A percentile compares a stretch with the other conserved stretches of the same genome.
phyloP scores from a whole-genome alignment of 2,797 vertebrate species.

The Vireo griseus region DNA sequence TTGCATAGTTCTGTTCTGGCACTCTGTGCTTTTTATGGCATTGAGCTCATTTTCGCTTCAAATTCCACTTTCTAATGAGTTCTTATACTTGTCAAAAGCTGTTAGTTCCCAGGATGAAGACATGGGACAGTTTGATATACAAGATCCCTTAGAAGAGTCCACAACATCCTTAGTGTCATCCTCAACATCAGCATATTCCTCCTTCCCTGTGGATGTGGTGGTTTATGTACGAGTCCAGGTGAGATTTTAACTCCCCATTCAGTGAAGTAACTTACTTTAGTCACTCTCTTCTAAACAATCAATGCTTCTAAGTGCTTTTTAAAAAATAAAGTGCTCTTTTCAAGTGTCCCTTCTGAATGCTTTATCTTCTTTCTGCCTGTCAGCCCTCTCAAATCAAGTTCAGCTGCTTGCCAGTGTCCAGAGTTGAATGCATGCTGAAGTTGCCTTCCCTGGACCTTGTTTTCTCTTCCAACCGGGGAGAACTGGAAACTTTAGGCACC shows the following conservation, averaged over 20 bases:
- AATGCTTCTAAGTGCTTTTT: not conserved
- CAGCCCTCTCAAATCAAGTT: slow-evolving; percentile 99
- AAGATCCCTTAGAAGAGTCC: slow-evolving; percentile 93
- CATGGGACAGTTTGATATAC: slow-evolving; percentile 93
- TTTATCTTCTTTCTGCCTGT: not conserved
- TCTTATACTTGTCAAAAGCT: slow-evolving; percentile 72
- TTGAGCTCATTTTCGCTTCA: not conserved
- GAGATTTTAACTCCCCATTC: not conserved
- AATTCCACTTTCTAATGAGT: not conserved
- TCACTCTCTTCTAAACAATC: not conserved
- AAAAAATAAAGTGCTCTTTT: not conserved
- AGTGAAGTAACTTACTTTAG: not conserved
- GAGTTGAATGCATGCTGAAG: slow-evolving; percentile 98
- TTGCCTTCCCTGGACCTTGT: slow-evolving; percentile 95
- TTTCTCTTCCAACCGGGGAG: slow-evolving; percentile 96
- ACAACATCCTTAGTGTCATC: slow-evolving; percentile 93
- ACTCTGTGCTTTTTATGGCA: not conserved
- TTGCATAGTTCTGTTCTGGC: not conserved
- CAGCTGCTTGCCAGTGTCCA: slow-evolving; percentile 95
- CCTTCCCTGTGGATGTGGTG: slow-evolving; percentile 97
- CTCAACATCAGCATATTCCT: slow-evolving; percentile 92
- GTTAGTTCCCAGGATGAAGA: slow-evolving; percentile 93
- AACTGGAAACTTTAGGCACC: slow-evolving; percentile 85
- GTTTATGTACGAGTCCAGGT: slow-evolving; percentile 99
- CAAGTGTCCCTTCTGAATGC: not conserved